These are phyloP conservation scores for Bubo blakistoni DNA, from an alignment of 2,113 vertebrate genomes.

Conservation along the genomic window DNA sequence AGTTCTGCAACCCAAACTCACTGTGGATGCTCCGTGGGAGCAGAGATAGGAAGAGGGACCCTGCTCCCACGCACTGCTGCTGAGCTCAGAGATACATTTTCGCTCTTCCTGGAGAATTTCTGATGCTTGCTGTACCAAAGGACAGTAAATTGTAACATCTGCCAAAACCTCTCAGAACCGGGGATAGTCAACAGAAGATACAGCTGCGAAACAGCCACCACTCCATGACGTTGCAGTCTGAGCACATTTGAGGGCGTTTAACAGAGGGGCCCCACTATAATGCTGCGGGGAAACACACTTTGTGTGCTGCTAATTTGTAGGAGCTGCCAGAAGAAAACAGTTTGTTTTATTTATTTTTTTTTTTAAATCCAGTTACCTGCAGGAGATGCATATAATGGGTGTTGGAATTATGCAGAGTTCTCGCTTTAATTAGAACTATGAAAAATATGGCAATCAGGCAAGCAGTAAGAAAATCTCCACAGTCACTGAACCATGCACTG, in stretches of 20 bases:
- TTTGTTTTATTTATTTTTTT: not conserved
- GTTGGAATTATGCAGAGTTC: not conserved
- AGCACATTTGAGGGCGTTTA: not conserved
- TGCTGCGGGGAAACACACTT: not conserved
- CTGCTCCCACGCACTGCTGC: accelerated
- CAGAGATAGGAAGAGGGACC: not conserved
- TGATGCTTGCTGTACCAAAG: not conserved
- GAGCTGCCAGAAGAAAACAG: not conserved
- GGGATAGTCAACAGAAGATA: not conserved
- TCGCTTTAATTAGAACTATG: not conserved
- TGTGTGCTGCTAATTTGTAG: not conserved
- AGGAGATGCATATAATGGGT: not conserved
- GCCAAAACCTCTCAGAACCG: not conserved
- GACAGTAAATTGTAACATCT: not conserved
- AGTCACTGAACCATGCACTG: not conserved
- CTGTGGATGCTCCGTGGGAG: not conserved
- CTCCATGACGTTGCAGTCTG: not conserved
- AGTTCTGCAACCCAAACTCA: not conserved
- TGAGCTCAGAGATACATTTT: not conserved
- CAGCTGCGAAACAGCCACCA: not conserved
- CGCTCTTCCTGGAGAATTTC: not conserved
- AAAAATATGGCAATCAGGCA: not conserved
- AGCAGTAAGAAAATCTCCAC: not conserved
- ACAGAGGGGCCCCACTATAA: accelerated
- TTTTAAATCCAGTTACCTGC: not conserved